Percentiles rank a stretch among this genome's conserved stretches.
Evolutionary conservation across 2,113 vertebrate genomes (phyloP).

Genomic region (Meleagris gallopavo): DNA sequence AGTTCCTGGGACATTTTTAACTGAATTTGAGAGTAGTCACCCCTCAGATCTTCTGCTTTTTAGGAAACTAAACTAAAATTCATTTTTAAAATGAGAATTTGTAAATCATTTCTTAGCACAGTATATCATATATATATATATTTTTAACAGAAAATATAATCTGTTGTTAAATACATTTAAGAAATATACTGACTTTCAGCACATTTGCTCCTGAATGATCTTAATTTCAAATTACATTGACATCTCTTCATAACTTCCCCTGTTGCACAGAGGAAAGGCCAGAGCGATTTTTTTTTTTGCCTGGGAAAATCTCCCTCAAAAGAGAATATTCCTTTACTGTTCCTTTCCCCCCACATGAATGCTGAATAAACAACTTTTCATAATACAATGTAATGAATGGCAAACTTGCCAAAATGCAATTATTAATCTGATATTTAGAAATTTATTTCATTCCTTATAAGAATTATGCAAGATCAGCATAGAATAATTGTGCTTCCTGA

Average conservation of each 20-base stretch:
- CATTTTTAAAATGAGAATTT: not conserved
- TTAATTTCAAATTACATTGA: constrained; percentile 23
- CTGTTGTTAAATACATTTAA: not conserved
- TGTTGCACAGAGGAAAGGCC: not conserved
- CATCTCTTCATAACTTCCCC: not conserved
- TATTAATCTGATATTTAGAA: constrained; percentile 72
- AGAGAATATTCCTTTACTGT: not conserved
- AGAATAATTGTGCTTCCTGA: constrained; percentile 65
- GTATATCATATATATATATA: not conserved
- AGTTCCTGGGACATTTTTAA: not conserved
- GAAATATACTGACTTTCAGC: not conserved
- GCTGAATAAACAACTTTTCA: constrained; percentile 62
- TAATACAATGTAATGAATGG: constrained; percentile 25
- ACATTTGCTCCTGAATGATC: not conserved
- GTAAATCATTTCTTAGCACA: not conserved
- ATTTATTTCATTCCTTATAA: constrained; percentile 63
- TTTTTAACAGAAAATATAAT: not conserved
- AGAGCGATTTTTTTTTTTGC: not conserved
- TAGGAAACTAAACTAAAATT: not conserved
- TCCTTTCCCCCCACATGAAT: not conserved
- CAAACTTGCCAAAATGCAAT: constrained; percentile 51
- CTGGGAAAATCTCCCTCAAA: not conserved
- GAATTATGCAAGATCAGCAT: constrained; percentile 57
- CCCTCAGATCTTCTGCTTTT: not conserved
- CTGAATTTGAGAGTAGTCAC: not conserved